Conservation (phyloP, 1,140 invertebrate species). For the Campodea augens region DNA sequence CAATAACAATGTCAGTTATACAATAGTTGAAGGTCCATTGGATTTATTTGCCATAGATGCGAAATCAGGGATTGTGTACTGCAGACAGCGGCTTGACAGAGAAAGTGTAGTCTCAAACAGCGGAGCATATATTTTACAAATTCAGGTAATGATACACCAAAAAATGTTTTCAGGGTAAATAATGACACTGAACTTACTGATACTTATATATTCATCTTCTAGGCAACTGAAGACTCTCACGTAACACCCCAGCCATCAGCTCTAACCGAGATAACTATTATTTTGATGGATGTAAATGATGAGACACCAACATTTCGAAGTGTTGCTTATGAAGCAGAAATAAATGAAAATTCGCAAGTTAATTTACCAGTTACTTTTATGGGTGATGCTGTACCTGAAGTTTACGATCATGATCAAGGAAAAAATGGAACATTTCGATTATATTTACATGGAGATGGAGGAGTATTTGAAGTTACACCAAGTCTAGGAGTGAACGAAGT, state of each 20-base stretch:
- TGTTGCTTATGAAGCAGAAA: slow-evolving; percentile 58
- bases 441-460: slow-evolving; percentile 54
- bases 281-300: slow-evolving; percentile 87
- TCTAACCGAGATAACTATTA: slow-evolving; percentile 76
- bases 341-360: slow-evolving; percentile 76
- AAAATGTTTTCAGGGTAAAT: not conserved
- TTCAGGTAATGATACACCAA: slow-evolving; percentile 32
- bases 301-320: slow-evolving; percentile 71
- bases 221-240: slow-evolving; percentile 46
- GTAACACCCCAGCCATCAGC: slow-evolving; percentile 46
- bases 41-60: slow-evolving; percentile 53
- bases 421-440: slow-evolving; percentile 80
- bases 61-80: slow-evolving; percentile 57
- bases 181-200: not conserved
- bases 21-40: slow-evolving; percentile 50
- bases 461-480: slow-evolving; percentile 77
- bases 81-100: slow-evolving; percentile 52
- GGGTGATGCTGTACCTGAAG: slow-evolving; percentile 57
- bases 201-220: slow-evolving; percentile 14
- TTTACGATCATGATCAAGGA: slow-evolving; percentile 83
- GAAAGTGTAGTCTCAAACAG: slow-evolving; percentile 54
- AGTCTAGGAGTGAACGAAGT: slow-evolving; percentile 76
- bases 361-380: slow-evolving; percentile 78
- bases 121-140: slow-evolving; percentile 69
- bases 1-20: slow-evolving; percentile 70